phyloP scores from a whole-genome alignment of 2,113 vertebrate genomes.

The Theristicus caerulescens region DNA sequence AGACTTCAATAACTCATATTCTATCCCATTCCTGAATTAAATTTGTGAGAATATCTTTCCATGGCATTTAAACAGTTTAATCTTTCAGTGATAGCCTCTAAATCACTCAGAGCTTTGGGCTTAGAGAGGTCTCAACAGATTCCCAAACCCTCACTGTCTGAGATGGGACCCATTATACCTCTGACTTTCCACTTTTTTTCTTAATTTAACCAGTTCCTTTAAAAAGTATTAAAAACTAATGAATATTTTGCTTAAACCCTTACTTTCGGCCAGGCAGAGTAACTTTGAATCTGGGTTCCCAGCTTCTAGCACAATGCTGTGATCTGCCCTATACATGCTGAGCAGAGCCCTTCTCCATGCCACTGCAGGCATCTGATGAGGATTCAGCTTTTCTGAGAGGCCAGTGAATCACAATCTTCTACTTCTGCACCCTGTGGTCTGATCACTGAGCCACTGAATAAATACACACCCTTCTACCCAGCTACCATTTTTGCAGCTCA shows the following conservation, averaged over 20 bases:
- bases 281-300: accelerated
- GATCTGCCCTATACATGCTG: accelerated
- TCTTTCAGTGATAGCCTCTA: neutral
- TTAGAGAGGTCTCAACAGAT: neutral
- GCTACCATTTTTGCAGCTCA: neutral
- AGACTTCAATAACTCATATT: neutral
- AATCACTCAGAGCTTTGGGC: neutral
- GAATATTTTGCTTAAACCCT: neutral
- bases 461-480: neutral
- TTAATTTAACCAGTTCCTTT: neutral
- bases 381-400: neutral
- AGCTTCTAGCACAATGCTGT: neutral
- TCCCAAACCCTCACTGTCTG: neutral
- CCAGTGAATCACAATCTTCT: accelerated
- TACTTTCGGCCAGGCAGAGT: neutral
- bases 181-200: neutral
- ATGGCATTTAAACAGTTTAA: neutral
- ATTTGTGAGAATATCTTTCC: neutral
- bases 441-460: neutral
- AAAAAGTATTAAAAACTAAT: neutral
- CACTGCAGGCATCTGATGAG: neutral
- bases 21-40: neutral
- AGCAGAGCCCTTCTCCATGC: neutral
- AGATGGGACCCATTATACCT: neutral
- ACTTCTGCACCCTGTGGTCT: neutral